A percentile compares a stretch with the other conserved stretches of the same genome.
Conservation (phyloP, 2,888 invertebrate genomes). For the Leptopilina syphax region DNA sequence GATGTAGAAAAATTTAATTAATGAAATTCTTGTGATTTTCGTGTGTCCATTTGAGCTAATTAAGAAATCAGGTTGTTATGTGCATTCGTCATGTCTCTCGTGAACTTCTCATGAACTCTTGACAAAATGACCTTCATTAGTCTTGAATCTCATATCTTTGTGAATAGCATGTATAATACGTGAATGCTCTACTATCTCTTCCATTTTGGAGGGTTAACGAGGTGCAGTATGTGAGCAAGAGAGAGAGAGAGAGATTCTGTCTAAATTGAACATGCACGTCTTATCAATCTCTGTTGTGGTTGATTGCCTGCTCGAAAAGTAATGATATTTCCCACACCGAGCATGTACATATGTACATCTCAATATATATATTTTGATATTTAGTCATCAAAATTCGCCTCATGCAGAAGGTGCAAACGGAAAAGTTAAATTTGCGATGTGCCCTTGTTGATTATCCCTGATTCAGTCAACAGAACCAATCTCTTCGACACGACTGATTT, state of each 20-base stretch:
- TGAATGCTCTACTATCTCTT: neutral
- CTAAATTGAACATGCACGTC: conserved; percentile 17
- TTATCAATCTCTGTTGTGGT: conserved; percentile 29
- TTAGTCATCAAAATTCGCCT: neutral
- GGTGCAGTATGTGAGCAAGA: neutral
- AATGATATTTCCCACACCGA: conserved; percentile 1
- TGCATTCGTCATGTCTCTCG: too few species aligned
- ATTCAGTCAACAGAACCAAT: conserved; percentile 22
- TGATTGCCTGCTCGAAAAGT: neutral
- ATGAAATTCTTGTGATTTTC: too few species aligned
- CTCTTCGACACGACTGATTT: conserved; percentile 11
- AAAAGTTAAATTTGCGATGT: neutral
- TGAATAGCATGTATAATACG: neutral
- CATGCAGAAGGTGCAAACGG: neutral
- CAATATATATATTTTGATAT: neutral
- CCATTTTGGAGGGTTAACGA: neutral
- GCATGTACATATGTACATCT: neutral
- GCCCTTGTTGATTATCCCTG: neutral
- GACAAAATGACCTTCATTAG: conserved; percentile 7
- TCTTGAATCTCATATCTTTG: neutral
- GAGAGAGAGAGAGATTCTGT: neutral
- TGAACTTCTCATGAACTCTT: neutral
- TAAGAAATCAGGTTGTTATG: too few species aligned
- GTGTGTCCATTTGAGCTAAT: too few species aligned
- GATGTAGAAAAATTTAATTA: too few species aligned